Percentiles rank a stretch among this genome's conserved stretches.
These are phyloP conservation scores for Plutomurus gul DNA, from an alignment of 1,140 invertebrate genomes.

Conservation along the genomic window DNA sequence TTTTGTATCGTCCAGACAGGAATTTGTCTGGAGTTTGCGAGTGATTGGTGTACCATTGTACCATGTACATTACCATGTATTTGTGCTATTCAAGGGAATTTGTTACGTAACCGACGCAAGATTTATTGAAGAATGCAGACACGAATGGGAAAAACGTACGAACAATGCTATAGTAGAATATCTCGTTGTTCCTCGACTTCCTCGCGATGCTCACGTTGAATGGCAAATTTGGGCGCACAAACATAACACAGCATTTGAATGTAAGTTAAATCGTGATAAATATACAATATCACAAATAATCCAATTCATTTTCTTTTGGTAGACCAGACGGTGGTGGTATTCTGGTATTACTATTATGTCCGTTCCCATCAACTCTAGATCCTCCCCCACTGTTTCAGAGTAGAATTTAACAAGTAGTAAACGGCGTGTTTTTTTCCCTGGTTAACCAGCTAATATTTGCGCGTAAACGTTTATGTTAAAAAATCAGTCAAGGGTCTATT, in stretches of 20 bases:
- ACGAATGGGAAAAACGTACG: slow-evolving; percentile 79
- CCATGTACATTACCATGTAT: no score
- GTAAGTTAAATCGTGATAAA: no score
- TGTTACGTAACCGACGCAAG: slow-evolving; percentile 76
- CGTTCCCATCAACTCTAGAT: no score
- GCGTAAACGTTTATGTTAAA: no score
- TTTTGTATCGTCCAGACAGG: not conserved
- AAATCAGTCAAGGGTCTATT: no score
- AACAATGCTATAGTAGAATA: slow-evolving; percentile 85
- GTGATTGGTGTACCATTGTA: not conserved
- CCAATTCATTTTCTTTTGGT: not conserved
- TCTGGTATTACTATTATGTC: no score
- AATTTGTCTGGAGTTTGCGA: not conserved
- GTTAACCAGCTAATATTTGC: no score
- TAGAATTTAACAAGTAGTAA: no score
- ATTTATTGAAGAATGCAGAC: slow-evolving; percentile 72
- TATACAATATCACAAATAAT: not conserved
- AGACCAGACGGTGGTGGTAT: no score
- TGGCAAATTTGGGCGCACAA: slow-evolving; percentile 90
- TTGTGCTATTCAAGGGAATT: slow-evolving; percentile 68
- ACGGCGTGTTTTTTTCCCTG: no score
- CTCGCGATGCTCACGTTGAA: slow-evolving; percentile 79
- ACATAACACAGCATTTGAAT: slow-evolving; percentile 83
- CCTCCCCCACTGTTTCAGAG: no score
- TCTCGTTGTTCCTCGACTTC: slow-evolving; percentile 78